A percentile compares a stretch with the other conserved stretches of the same genome.
Conservation (phyloP, 1,140 invertebrate genomes). For the Dolichoris vasculosae region DNA sequence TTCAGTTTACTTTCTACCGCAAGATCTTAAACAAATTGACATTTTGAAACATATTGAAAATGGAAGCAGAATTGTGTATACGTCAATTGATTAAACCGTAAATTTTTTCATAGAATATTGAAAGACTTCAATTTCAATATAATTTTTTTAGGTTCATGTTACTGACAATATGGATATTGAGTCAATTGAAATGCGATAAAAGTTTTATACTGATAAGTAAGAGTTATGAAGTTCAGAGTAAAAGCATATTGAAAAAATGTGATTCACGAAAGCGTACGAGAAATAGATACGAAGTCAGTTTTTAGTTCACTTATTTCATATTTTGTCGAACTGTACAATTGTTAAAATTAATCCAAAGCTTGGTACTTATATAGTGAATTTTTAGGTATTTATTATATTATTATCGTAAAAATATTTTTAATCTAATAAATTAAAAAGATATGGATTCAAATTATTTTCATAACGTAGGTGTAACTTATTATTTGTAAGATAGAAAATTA, state of each 20-base stretch:
- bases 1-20: not conserved
- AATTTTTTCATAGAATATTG: not conserved
- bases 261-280: not conserved
- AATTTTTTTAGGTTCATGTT: slow-evolving; percentile 7
- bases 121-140: slow-evolving; percentile 10
- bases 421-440: too few relatives aligned
- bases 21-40: not conserved
- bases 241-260: slow-evolving; percentile 6
- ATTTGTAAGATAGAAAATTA: too few relatives aligned
- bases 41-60: not conserved
- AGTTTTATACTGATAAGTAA: slow-evolving; percentile 19
- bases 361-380: too few relatives aligned
- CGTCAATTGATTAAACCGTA: not conserved
- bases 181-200: slow-evolving; percentile 24
- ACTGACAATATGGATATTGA: slow-evolving; percentile 24
- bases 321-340: not conserved
- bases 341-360: too few relatives aligned
- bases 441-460: too few relatives aligned
- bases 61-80: not conserved
- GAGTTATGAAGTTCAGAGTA: slow-evolving; percentile 13
- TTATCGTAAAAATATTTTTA: too few relatives aligned
- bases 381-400: not conserved
- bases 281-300: not conserved
- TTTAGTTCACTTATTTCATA: not conserved
- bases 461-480: too few relatives aligned